Conservation (phyloP, 2,113 vertebrate genomes). For the Mirza zaza region DNA sequence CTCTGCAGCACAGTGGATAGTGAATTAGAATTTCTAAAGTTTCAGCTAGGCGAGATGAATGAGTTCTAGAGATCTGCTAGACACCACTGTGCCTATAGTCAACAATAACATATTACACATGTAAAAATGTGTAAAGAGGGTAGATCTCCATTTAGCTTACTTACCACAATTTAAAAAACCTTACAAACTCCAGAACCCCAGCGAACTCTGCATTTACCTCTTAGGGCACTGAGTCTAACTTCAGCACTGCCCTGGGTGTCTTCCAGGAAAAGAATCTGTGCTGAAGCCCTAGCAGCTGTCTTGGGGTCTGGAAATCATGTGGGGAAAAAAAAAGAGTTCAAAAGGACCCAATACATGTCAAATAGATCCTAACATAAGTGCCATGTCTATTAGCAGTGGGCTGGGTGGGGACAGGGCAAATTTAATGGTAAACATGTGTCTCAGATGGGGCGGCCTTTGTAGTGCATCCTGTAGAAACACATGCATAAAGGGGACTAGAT, state of each 20-base stretch:
- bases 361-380: background rate
- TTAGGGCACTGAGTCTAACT: background rate
- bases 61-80: background rate
- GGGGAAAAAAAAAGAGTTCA: background rate
- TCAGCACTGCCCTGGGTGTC: background rate
- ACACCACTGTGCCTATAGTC: accelerated
- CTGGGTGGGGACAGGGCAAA: background rate
- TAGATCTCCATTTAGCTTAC: background rate
- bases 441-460: background rate
- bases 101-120: background rate
- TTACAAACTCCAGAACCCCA: background rate
- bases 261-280: background rate
- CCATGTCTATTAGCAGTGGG: background rate
- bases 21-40: background rate
- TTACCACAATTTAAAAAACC: background rate
- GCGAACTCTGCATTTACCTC: background rate
- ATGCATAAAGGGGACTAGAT: background rate
- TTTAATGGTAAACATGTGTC: background rate
- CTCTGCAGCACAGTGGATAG: background rate
- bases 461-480: background rate
- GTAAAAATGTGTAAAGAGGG: background rate
- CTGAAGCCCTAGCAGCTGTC: background rate
- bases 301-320: background rate
- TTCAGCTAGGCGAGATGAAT: background rate
- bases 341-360: background rate